Base-by-base conservation (phyloP, 2,888 invertebrate species). In the Notodonta ziczac region DNA sequence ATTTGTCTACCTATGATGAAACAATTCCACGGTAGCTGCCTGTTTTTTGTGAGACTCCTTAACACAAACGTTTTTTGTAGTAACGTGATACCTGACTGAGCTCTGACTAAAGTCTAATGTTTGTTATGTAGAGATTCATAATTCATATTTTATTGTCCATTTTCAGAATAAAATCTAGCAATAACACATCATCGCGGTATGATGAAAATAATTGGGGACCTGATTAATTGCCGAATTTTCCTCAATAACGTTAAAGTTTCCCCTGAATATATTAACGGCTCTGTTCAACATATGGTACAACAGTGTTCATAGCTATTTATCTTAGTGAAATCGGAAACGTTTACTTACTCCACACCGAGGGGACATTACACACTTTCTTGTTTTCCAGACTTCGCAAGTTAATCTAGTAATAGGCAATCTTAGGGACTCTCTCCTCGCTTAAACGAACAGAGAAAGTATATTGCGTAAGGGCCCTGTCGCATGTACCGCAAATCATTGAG, bases 371-470 rank as follows among this genome's bases (percentile, higher is more conserved):
- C 79, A 86, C 86, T 87, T 85, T 86, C 88, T 87, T 85, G 88
- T 90, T 91, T 85, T 86, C 87, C 86, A 84, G 85, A 89, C 87
- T 87, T 87, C 85, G 72, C 85, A 82, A 88, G 82, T 85, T 87
- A 89, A 89, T 90, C 87, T 87, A 88, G 90, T 90, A 91, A 90
- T 89, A 88, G 88, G 84, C 85, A 86, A 90, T 91, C 87, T 85
- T 76, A 87, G 86, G 88, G 89, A 86, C 90, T 90, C 91, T 92
- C 91, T 86, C 90, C 90, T 89, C 91, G 84, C 89, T 85, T 85
- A 83, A 86, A 89, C 86, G 88, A 78, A 86, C 74, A 84, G 91
- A 86, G 92, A 92, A 92, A 92, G 92, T 87, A 75, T 65, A 79
- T 92, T 92, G 85, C 89, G 84, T 90, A 92, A 92, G 84, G 65